These are phyloP conservation scores for Catocala sponsa DNA, from an alignment of 2,888 invertebrate genomes.

Conservation along the genomic window DNA sequence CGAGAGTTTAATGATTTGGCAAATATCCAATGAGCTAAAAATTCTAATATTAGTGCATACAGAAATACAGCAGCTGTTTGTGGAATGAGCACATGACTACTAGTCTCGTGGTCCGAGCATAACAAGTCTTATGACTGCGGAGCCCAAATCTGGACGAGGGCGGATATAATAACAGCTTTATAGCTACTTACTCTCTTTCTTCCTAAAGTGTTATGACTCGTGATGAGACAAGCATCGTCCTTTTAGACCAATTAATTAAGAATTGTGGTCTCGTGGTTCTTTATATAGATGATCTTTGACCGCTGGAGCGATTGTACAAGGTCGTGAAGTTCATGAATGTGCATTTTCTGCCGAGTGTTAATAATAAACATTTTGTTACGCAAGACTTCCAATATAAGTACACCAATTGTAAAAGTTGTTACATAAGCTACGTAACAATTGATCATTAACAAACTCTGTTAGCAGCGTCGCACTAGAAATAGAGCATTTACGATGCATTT, in stretches of 20 bases:
- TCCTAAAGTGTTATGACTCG: conserved; percentile 4
- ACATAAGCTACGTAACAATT: conserved; percentile 15
- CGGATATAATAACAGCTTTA: conserved; percentile 15
- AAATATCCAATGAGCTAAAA: conserved; percentile 80
- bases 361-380: conserved; percentile 19
- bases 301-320: conserved; percentile 24
- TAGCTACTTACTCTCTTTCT: conserved; percentile 4
- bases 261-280: neutral
- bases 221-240: conserved; percentile 13
- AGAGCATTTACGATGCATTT: conserved; percentile 2
- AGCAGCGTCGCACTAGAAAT: conserved; percentile 4
- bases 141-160: conserved; percentile 32
- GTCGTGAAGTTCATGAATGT: conserved; percentile 33
- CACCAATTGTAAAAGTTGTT: conserved; percentile 12
- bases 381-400: conserved; percentile 13
- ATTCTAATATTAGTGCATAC: conserved; percentile 83
- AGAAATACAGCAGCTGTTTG: conserved; percentile 78
- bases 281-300: conserved; percentile 16
- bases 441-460: conserved; percentile 23
- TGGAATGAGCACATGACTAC: conserved; percentile 82
- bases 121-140: conserved; percentile 54
- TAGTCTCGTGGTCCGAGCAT: conserved; percentile 59
- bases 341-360: conserved; percentile 27
- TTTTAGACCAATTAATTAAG: conserved; percentile 25
- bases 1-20: conserved; percentile 74